Conservation (phyloP, 2,797 vertebrate genomes). For the Hylomyscus alleni region DNA sequence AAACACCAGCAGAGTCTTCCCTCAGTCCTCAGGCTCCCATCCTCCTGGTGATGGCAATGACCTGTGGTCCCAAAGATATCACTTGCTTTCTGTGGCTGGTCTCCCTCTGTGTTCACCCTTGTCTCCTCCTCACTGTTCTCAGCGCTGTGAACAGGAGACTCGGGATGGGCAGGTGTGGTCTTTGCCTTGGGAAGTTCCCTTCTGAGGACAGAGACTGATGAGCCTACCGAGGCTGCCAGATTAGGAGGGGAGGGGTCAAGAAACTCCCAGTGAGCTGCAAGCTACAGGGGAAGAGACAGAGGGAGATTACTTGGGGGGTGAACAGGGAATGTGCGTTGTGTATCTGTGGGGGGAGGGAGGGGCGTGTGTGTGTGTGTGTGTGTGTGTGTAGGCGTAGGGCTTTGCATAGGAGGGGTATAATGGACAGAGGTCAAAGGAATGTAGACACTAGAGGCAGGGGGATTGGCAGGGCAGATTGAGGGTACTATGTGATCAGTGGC, state of each 20-base stretch:
- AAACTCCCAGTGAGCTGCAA: not conserved
- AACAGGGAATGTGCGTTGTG: not conserved
- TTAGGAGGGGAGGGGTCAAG: no score
- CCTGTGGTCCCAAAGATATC: not conserved
- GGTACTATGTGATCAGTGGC: accelerated
- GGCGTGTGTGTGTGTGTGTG: not conserved
- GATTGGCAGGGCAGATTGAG: accelerated
- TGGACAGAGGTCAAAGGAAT: not conserved
- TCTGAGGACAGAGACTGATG: not conserved
- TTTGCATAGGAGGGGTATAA: accelerated
- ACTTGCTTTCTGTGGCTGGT: not conserved
- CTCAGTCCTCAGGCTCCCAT: not conserved
- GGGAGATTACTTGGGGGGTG: no score
- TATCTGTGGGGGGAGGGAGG: not conserved
- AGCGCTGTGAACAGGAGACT: not conserved
- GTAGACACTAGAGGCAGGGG: not conserved
- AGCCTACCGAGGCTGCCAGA: not conserved
- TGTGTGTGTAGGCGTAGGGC: not conserved
- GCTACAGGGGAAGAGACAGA: not conserved
- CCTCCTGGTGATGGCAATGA: not conserved
- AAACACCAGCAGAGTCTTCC: not conserved
- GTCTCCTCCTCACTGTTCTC: not conserved
- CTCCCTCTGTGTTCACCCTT: not conserved
- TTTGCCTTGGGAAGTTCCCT: not conserved
- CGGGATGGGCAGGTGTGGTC: not conserved